phyloP scores from a whole-genome alignment of 2,888 invertebrate genomes.

The Epinotia brunnichana region DNA sequence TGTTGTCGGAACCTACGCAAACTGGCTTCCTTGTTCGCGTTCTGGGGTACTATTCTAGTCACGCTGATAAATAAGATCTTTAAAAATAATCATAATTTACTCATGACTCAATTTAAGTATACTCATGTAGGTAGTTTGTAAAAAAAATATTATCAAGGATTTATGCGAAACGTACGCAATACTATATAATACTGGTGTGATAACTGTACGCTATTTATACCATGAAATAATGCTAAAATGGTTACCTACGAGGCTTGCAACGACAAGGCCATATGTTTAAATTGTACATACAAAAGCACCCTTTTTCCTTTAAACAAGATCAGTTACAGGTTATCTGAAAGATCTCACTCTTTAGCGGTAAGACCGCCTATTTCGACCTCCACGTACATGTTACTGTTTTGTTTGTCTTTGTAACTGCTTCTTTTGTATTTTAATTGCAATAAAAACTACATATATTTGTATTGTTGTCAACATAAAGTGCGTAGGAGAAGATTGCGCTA shows the following conservation, averaged over 20 bases:
- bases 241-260: too few species aligned
- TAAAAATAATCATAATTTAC: background rate
- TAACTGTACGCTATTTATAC: background rate
- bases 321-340: background rate
- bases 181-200: too few species aligned
- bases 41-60: constrained; percentile 49
- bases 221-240: background rate
- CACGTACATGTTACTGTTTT: too few species aligned
- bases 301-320: background rate
- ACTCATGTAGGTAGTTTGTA: background rate
- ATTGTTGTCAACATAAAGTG: background rate
- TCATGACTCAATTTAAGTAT: too few species aligned
- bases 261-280: too few species aligned
- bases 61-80: constrained; percentile 2
- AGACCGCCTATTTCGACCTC: too few species aligned
- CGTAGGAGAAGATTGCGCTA: background rate
- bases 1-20: constrained; percentile 70
- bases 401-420: too few species aligned
- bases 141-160: background rate
- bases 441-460: too few species aligned
- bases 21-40: constrained; percentile 68
- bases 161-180: too few species aligned
- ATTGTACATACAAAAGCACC: background rate
- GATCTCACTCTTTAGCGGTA: too few species aligned
- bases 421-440: too few species aligned